Conservation (phyloP, 1,140 invertebrate genomes). For the Rhizoglyphus robini region DNA sequence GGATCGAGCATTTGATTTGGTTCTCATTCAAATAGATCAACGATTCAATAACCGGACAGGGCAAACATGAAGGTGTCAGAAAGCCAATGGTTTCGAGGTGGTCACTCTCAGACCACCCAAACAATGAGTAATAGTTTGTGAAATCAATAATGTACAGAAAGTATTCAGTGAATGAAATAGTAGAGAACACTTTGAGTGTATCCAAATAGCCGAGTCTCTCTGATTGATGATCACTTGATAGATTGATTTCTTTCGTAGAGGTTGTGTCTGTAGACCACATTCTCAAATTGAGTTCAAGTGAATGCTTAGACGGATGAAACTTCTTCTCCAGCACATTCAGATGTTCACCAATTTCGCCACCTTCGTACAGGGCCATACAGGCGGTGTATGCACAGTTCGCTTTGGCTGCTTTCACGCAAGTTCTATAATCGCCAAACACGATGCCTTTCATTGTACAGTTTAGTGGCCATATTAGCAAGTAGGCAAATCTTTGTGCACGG, state of each 20-base stretch:
- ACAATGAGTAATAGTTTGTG: not conserved
- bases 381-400: conserved; percentile 35
- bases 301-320: conserved; percentile 30
- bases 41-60: no score
- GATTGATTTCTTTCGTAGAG: no score
- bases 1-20: not conserved
- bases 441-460: conserved; percentile 39
- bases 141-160: not conserved
- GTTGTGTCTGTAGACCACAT: not conserved
- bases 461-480: conserved; percentile 30
- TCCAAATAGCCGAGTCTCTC: not conserved
- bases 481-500: not conserved
- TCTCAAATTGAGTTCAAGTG: not conserved
- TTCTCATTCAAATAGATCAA: not conserved
- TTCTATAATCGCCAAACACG: conserved; percentile 33
- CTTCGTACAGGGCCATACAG: conserved; percentile 33
- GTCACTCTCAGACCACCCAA: not conserved
- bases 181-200: not conserved
- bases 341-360: conserved; percentile 27
- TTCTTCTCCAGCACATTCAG: not conserved
- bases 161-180: not conserved
- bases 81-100: no score
- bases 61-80: no score
- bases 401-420: conserved; percentile 33
- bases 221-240: not conserved